Conservation (phyloP, 1,140 invertebrate genomes). For the Trichonephila inaurata region DNA sequence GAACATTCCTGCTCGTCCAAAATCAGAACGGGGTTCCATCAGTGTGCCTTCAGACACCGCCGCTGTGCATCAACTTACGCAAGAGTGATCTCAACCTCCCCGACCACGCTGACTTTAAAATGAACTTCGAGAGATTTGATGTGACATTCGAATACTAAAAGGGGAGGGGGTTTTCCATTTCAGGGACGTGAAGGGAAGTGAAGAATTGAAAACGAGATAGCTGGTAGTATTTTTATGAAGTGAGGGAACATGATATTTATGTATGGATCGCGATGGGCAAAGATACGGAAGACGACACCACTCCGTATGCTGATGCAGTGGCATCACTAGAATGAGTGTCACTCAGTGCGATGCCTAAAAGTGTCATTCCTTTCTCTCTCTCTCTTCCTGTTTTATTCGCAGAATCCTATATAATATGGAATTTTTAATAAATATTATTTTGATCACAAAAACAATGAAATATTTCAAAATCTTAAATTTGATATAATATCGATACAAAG, state of each 20-base stretch:
- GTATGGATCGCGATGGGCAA: neutral
- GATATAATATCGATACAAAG: too few relatives aligned
- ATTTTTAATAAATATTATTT: too few relatives aligned
- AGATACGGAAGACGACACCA: too few relatives aligned
- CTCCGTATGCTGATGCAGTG: too few relatives aligned
- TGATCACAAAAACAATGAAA: too few relatives aligned
- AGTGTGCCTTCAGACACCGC: constrained; percentile 11
- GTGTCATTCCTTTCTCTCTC: neutral
- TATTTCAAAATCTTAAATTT: too few relatives aligned
- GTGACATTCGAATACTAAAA: neutral
- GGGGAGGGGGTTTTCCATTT: neutral
- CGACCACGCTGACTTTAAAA: neutral
- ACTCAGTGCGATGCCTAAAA: neutral
- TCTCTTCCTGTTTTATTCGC: neutral
- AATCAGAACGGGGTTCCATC: neutral
- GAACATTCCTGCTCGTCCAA: neutral
- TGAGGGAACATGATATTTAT: neutral
- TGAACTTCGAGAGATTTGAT: neutral
- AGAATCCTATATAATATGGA: neutral
- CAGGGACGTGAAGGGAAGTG: neutral
- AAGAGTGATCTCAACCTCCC: constrained; percentile 6
- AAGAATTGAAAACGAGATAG: neutral
- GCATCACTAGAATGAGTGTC: neutral
- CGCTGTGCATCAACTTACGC: neutral
- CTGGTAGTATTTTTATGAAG: neutral